Conservation (phyloP, 2,113 vertebrate genomes). For the Corythoichthys intestinalis region DNA sequence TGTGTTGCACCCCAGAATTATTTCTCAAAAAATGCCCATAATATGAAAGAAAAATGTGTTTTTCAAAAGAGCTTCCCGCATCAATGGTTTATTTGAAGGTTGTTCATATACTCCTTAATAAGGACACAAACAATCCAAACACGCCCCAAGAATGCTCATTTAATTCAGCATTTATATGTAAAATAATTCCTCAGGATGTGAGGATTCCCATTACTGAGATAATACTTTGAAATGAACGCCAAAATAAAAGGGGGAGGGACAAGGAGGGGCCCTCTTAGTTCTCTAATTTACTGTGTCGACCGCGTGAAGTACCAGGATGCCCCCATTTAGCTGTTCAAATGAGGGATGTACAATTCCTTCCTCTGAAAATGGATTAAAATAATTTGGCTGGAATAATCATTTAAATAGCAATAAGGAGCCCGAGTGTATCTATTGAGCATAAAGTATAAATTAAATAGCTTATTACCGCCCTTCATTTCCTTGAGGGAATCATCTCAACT, state of each 20-base stretch:
- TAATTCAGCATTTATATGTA: constrained; percentile 64
- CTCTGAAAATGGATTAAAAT: constrained; percentile 82
- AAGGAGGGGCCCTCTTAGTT: constrained; percentile 44
- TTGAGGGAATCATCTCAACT: constrained; percentile 59
- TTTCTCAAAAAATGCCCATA: background rate
- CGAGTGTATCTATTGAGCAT: constrained; percentile 75
- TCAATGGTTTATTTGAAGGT: constrained; percentile 26
- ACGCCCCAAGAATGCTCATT: constrained; percentile 42
- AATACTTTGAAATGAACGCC: constrained; percentile 66
- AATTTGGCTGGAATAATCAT: constrained; percentile 78
- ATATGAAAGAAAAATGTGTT: background rate
- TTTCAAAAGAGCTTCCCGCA: background rate
- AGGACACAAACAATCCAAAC: constrained; percentile 34
- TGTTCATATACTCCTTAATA: constrained; percentile 40
- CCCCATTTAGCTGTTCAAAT: constrained; percentile 77
- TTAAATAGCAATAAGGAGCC: constrained; percentile 78
- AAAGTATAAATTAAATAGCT: constrained; percentile 80
- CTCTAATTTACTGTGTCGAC: constrained; percentile 71
- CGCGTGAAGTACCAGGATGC: constrained; percentile 74
- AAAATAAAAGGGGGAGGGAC: constrained; percentile 60
- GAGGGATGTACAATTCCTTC: constrained; percentile 70
- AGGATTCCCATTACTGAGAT: constrained; percentile 64
- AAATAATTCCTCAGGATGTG: constrained; percentile 63
- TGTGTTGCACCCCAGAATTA: background rate
- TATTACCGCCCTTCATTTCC: constrained; percentile 76